Evolutionary conservation across 2,797 vertebrate genomes (phyloP).

Genomic region (Anisognathus igniventris): DNA sequence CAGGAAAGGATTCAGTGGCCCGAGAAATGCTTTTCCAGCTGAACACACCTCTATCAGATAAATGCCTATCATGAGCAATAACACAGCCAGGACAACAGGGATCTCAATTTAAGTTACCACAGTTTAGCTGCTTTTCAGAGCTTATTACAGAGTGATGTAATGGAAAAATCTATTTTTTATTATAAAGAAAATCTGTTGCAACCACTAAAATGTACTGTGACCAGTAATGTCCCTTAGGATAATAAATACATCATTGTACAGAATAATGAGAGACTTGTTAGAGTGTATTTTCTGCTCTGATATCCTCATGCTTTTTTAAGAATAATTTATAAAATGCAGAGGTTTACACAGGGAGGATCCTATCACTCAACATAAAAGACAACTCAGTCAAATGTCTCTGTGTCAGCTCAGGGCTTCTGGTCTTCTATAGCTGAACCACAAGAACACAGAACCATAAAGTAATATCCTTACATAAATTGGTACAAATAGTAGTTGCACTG

Average conservation of each 20-base stretch:
- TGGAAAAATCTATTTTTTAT: constrained; percentile 21
- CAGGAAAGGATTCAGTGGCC: constrained; percentile 3
- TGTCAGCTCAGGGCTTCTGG: not conserved
- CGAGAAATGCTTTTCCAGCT: constrained; percentile 36
- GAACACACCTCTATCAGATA: constrained; percentile 14
- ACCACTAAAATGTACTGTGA: not conserved
- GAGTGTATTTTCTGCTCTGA: not conserved
- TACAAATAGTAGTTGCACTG: not conserved
- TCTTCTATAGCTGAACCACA: not conserved
- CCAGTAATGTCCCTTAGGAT: not conserved
- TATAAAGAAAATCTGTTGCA: not conserved
- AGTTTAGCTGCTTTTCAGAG: not conserved
- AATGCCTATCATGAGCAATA: not conserved
- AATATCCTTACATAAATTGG: not conserved
- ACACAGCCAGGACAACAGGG: not conserved
- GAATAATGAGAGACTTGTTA: not conserved
- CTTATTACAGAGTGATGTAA: not conserved
- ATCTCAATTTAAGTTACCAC: not conserved
- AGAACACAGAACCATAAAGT: not conserved
- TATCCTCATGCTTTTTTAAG: not conserved
- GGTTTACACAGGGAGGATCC: not conserved
- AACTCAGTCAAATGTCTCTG: not conserved
- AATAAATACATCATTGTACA: not conserved
- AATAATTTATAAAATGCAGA: not conserved
- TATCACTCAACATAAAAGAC: not conserved